Evolutionary conservation across 2,797 vertebrate genomes (phyloP), one percentile per base, ranked within the genome.

Genomic region (Chelon auratus): DNA sequence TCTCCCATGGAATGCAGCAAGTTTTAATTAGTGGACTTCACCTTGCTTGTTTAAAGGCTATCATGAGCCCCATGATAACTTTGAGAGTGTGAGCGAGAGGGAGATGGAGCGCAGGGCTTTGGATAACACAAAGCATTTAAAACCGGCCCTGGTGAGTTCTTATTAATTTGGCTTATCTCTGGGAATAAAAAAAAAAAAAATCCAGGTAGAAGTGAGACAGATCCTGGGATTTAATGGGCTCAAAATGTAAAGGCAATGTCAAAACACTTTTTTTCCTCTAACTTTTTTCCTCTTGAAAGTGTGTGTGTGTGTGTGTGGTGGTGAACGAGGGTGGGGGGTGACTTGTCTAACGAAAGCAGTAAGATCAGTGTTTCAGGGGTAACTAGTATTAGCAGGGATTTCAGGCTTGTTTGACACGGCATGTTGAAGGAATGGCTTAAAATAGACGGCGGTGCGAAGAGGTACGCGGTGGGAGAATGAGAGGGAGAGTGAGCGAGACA

Each of bases 121-220:
- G 94, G 93, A 94, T 95, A 93, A 93, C 92, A 94, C 88, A 88
- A 91, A 91, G 90, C 90, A 80, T 94, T 94, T 93, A 93, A 84
- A 94, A 91, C 83, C 83, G 86, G 94, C 92, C 93, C 93, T 80
- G 83, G 92, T 85, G 91, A 93, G 91, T 93, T 94, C 91, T 93
- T 94, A 94, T 94, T 95, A 93, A 95, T 95, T 95, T 95, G 92
- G 92, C 94, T 95, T 95, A 95, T 95, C 93, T 93, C 86, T 67
- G 63, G 62, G 77, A 87, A 81, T 87, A 72, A 90, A 85, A 54
- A 65, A 43, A 79, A 26, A 26, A 78, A 72, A 87, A 87, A 91
- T 89, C 89, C 94, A 95, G 94, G 93, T 95, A 93, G 88, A 91
- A 92, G 87, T 91, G 92, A 94, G 93, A 93, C 93, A 93, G 93